These are phyloP conservation scores for Prosapia bicincta DNA, from an alignment of 2,888 invertebrate genomes.

Conservation along the genomic window DNA sequence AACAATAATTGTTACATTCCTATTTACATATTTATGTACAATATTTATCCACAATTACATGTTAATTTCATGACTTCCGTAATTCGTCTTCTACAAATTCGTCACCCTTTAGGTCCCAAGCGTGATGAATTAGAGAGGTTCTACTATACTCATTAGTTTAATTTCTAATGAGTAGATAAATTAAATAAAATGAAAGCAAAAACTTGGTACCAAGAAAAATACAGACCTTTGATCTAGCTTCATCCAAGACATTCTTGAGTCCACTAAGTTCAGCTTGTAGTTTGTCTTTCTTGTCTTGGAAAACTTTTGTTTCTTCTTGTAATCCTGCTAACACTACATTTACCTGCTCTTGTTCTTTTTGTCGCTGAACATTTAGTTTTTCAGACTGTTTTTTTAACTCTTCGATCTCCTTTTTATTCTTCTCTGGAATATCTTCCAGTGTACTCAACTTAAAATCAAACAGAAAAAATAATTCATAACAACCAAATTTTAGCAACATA, in stretches of 20 bases:
- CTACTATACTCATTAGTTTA: not conserved
- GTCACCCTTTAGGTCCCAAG: too few relatives aligned
- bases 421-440: conserved; percentile 63
- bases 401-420: conserved; percentile 66
- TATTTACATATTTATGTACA: too few relatives aligned
- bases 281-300: conserved; percentile 68
- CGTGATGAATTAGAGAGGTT: too few relatives aligned
- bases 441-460: conserved; percentile 44
- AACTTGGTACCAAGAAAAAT: conserved; percentile 12
- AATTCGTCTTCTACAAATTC: too few relatives aligned
- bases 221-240: conserved; percentile 56
- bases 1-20: too few relatives aligned
- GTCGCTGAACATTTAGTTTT: conserved; percentile 51
- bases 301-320: conserved; percentile 61
- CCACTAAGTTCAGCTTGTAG: conserved; percentile 65
- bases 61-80: too few relatives aligned
- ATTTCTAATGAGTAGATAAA: not conserved
- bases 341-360: conserved; percentile 54
- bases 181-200: conserved; percentile 39
- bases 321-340: conserved; percentile 59
- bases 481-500: too few relatives aligned
- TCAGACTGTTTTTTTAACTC: conserved; percentile 41
- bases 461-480: too few relatives aligned
- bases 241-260: conserved; percentile 65
- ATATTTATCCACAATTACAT: too few relatives aligned